phyloP scores from a whole-genome alignment of 2,888 invertebrate species.

The Volucella inanis region DNA sequence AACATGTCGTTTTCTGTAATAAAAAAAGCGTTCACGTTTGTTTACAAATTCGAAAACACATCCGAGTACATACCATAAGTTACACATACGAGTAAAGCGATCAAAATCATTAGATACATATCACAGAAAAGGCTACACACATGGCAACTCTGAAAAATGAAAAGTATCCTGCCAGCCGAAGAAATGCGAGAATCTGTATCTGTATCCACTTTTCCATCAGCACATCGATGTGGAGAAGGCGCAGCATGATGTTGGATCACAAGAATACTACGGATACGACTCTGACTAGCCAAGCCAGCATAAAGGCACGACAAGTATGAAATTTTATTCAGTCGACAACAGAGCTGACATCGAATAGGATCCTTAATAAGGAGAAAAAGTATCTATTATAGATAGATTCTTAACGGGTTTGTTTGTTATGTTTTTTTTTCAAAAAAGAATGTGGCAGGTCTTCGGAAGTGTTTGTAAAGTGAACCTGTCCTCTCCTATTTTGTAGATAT shows the following conservation, averaged over 20 bases:
- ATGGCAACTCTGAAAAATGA: no score
- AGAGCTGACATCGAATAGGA: conserved; percentile 68
- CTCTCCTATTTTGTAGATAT: conserved; percentile 15
- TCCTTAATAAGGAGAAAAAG: conserved; percentile 5
- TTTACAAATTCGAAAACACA: no score
- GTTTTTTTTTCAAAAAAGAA: background rate
- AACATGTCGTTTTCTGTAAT: no score
- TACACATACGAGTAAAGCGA: no score
- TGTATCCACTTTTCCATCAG: conserved; percentile 23
- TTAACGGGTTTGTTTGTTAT: conserved; percentile 26
- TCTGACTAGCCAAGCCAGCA: conserved; percentile 30
- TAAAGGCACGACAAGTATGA: conserved; percentile 65
- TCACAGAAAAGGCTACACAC: no score
- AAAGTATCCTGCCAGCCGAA: background rate
- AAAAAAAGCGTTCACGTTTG: no score
- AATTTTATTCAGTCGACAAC: conserved; percentile 73
- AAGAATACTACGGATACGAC: conserved; percentile 1
- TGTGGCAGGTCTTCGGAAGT: conserved; percentile 57
- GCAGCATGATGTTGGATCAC: conserved; percentile 11
- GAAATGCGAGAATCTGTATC: background rate
- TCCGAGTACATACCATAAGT: no score
- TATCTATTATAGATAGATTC: background rate
- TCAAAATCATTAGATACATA: no score
- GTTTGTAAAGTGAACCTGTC: conserved; percentile 28
- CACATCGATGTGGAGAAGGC: conserved; percentile 1